Conservation (phyloP, 2,888 invertebrate genomes). For the Watsonalla binaria region DNA sequence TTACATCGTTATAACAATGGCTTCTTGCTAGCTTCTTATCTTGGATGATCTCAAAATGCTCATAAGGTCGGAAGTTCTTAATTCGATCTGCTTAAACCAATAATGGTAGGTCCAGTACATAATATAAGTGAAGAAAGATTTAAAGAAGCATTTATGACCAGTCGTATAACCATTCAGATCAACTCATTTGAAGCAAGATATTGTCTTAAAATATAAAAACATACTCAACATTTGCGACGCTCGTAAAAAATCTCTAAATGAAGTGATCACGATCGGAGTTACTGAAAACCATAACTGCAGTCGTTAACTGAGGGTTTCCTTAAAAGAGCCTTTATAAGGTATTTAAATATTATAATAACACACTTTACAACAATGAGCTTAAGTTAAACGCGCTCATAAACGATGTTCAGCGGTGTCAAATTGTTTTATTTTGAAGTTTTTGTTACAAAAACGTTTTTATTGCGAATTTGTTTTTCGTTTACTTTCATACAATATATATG, state of each 20-base stretch:
- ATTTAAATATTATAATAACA: not conserved
- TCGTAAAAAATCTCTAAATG: slow-evolving; percentile 34
- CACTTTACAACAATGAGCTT: not conserved
- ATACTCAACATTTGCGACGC: slow-evolving; percentile 21
- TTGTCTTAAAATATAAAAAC: slow-evolving; percentile 3
- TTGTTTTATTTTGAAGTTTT: not conserved
- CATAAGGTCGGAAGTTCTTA: no score
- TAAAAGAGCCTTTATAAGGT: slow-evolving; percentile 1
- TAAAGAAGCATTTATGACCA: no score
- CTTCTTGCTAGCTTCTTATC: no score
- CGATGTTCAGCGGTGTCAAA: not conserved
- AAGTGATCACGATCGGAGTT: slow-evolving; percentile 41
- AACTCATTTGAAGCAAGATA: no score
- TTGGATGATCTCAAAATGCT: no score
- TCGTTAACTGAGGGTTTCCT: slow-evolving; percentile 25
- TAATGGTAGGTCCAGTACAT: no score
- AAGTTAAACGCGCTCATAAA: not conserved
- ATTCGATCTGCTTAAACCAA: no score
- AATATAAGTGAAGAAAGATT: no score
- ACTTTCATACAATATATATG: not conserved
- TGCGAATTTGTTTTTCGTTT: not conserved
- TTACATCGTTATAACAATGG: no score
- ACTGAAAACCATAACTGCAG: slow-evolving; percentile 28
- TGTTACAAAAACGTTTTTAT: not conserved
- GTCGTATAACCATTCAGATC: no score